Base-by-base conservation (phyloP, 1,140 invertebrate genomes). In the Whitmania pigra region DNA sequence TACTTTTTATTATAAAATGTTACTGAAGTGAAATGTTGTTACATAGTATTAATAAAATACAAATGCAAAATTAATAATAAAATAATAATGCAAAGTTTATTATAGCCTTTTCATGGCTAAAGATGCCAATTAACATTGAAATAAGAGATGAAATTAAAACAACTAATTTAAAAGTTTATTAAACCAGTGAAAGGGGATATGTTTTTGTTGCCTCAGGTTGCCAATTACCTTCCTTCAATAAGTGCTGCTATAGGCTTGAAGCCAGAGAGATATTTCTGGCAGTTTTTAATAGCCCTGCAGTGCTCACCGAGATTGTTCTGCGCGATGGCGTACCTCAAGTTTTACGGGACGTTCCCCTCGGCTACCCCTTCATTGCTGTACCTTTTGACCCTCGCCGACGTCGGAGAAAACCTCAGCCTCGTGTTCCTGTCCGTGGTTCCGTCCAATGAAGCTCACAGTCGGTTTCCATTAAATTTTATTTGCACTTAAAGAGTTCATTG, bases 231-330 rank as follows among this genome's bases (percentile, higher is more conserved):
- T 71, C 94, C 94, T 66, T 96, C 94, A 6, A 89, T 97, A 77
- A 96, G 93, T 68, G 90, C 94, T 49, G 91, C 93, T 3, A 94
- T 96, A 78, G 92, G 93, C 72, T 91, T 90, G 29, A 88, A 93
- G 77, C 91, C 90, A 77, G 92, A 92, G 49, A 91, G 94, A 82
- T 85, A 89, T 77, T 94, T 94, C 83, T 95, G 93, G 92, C 86
- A 92, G 77, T 88, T 93, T 76, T 90, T 89, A 79, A 89, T 94
- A 77, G 91, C 90, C 55, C 86, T 94, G 74, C 92, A 94, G 79
- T 87, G 92, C 79, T 89, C 89, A 77, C 92, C 92, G 78, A 87
- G 92, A 76, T 86, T 93, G 75, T 86, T 90, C 68, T 85, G 91
- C 54, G 85, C 89, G 18, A 82, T 87, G 43, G 13, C 13, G 43